phyloP scores from a whole-genome alignment of 2,888 invertebrate genomes.

The Lottia scabra region DNA sequence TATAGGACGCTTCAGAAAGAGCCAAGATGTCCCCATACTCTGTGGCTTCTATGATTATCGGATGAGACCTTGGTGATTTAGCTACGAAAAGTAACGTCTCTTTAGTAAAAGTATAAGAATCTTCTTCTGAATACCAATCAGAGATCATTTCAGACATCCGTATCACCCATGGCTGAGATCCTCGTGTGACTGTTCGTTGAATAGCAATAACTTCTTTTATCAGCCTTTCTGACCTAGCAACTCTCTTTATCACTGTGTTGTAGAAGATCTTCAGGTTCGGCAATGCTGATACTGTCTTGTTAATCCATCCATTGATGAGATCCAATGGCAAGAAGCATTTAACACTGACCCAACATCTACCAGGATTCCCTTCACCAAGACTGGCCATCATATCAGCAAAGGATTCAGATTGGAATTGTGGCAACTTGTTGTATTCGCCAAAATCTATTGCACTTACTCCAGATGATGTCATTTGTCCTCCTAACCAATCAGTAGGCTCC shows the following conservation, averaged over 20 bases:
- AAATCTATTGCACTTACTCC: conserved; percentile 32
- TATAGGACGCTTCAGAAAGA: conserved; percentile 22
- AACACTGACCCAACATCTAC: conserved; percentile 31
- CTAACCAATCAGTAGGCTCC: conserved; percentile 36
- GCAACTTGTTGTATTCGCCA: conserved; percentile 21
- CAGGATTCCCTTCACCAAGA: conserved; percentile 27
- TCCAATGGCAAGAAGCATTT: conserved; percentile 28
- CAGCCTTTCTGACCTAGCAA: neutral
- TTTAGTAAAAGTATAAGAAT: conserved; percentile 26
- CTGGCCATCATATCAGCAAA: conserved; percentile 28
- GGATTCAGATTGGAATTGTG: conserved; percentile 22
- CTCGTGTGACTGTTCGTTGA: conserved; percentile 13
- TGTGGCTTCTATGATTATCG: conserved; percentile 29
- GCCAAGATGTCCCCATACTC: conserved; percentile 30
- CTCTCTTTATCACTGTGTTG: conserved; percentile 30
- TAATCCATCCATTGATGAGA: conserved; percentile 26
- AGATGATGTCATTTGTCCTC: conserved; percentile 33
- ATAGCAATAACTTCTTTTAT: conserved; percentile 20
- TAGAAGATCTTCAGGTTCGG: conserved; percentile 28
- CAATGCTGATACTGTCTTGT: conserved; percentile 9
- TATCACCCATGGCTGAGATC: conserved; percentile 15
- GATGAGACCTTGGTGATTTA: neutral
- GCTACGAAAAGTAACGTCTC: conserved; percentile 3
- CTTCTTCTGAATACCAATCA: conserved; percentile 28
- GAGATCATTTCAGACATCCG: conserved; percentile 18